phyloP scores from a whole-genome alignment of 1,140 invertebrate genomes.

The Charaxes varanes region DNA sequence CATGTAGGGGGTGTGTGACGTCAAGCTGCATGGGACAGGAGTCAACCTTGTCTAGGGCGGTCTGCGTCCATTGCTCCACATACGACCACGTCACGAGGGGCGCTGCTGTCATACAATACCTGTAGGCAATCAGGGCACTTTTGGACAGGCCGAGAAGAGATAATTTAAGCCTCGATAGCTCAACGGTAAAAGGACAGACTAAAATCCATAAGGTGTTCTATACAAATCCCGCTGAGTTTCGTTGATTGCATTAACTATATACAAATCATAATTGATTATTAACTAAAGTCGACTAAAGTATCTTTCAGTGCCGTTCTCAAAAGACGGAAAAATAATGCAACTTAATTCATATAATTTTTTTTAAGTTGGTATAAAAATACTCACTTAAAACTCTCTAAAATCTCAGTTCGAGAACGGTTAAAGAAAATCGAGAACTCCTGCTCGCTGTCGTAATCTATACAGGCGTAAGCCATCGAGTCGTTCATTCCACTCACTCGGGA shows the following conservation, averaged over 20 bases:
- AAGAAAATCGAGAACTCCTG: slow-evolving; percentile 91
- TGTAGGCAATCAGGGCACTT: slow-evolving; percentile 26
- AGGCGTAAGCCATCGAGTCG: slow-evolving; percentile 82
- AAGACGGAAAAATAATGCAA: too few species aligned
- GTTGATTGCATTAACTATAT: too few species aligned
- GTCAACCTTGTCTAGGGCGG: slow-evolving; percentile 76
- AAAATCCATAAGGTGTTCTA: too few species aligned
- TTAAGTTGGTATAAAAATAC: too few species aligned
- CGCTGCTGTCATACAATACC: slow-evolving; percentile 85
- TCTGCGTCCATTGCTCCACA: slow-evolving; percentile 87
- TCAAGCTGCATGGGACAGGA: slow-evolving; percentile 42
- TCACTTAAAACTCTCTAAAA: slow-evolving; percentile 83
- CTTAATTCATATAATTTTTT: too few species aligned
- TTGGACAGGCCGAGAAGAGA: too few species aligned
- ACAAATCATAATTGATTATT: too few species aligned
- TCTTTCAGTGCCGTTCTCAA: too few species aligned
- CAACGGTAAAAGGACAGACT: too few species aligned
- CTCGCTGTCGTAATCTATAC: slow-evolving; percentile 92
- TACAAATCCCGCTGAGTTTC: too few species aligned
- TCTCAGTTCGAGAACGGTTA: slow-evolving; percentile 83
- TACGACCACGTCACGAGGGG: slow-evolving; percentile 88
- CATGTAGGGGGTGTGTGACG: slow-evolving; percentile 74
- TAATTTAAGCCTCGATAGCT: too few species aligned
- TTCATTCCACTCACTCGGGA: slow-evolving; percentile 47
- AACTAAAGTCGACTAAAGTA: too few species aligned